phyloP scores from a whole-genome alignment of 1,140 invertebrate genomes.

The Pentalonia nigronervosa region DNA sequence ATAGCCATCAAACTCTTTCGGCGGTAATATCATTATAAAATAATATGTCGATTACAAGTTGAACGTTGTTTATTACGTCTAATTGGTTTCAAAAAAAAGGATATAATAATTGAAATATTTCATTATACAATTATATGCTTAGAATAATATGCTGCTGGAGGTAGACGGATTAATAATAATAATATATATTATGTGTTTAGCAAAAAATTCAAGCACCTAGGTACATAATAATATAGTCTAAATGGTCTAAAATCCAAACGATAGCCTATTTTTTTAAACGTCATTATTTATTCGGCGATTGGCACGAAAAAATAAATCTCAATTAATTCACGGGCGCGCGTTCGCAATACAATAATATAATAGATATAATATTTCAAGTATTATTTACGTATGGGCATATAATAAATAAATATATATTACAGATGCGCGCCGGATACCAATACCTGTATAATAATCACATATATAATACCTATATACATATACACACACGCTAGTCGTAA shows the following conservation, averaged over 20 bases:
- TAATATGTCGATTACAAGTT: background rate
- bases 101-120: background rate
- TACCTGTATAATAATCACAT: background rate
- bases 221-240: background rate
- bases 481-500: slow-evolving; percentile 16
- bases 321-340: background rate
- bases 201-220: background rate
- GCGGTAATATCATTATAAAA: too few relatives aligned
- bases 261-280: background rate
- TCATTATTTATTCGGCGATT: background rate
- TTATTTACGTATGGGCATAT: background rate
- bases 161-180: background rate
- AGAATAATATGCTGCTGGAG: background rate
- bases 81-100: background rate
- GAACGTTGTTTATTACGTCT: background rate
- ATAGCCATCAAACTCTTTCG: too few relatives aligned
- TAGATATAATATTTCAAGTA: background rate
- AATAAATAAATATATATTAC: background rate
- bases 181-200: too few relatives aligned
- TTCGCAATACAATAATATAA: background rate
- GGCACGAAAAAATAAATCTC: background rate
- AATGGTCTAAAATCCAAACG: background rate
- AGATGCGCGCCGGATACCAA: background rate
- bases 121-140: background rate
- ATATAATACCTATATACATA: background rate